phyloP scores from a whole-genome alignment of 1,140 invertebrate species.

The Eciton burchellii region DNA sequence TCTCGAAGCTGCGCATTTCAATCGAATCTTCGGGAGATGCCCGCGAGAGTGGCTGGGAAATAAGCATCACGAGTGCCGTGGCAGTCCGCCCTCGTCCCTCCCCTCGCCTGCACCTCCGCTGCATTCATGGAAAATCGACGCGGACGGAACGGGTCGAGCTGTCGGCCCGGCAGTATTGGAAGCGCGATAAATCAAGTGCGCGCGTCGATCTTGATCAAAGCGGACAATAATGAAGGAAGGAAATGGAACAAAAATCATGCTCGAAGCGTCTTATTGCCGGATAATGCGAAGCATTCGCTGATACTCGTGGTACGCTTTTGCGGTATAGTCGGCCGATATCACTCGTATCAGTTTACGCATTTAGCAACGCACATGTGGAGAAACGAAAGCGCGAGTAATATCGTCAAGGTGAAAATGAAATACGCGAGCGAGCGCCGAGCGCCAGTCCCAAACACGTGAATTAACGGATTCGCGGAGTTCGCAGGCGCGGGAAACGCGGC shows the following conservation, averaged over 20 bases:
- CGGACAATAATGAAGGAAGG: neutral
- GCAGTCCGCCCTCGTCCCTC: neutral
- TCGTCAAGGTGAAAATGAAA: too few species aligned
- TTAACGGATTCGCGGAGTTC: neutral
- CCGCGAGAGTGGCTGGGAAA: conserved; percentile 65
- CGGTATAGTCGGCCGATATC: neutral
- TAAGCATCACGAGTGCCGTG: conserved; percentile 68
- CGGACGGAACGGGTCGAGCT: neutral
- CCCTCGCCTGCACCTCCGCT: conserved; percentile 45
- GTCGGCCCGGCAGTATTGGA: neutral
- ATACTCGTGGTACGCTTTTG: neutral
- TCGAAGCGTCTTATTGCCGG: neutral
- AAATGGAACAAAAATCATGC: neutral
- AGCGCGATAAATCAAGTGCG: neutral
- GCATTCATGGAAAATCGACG: conserved; percentile 9
- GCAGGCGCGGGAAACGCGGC: neutral
- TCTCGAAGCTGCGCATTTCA: conserved; percentile 52
- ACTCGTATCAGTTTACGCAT: neutral
- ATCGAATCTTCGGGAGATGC: conserved; percentile 70
- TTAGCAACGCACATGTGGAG: neutral
- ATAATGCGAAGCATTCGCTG: neutral
- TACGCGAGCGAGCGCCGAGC: neutral
- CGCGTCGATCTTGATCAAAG: neutral
- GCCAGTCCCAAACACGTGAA: neutral
- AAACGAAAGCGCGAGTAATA: neutral